Conservation (phyloP, 2,113 vertebrate genomes). For the Steatornis caripensis region DNA sequence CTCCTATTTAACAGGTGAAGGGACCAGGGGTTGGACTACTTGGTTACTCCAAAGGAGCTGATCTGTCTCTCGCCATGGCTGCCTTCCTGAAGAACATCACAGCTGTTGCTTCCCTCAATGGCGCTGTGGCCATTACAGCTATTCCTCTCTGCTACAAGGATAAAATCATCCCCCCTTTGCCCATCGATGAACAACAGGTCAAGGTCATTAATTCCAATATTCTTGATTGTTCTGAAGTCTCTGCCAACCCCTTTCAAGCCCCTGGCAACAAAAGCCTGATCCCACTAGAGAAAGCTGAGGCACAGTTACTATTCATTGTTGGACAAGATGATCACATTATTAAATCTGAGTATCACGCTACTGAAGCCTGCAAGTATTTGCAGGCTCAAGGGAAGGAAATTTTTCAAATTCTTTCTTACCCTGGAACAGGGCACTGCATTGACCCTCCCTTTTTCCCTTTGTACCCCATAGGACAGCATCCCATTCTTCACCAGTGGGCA, state of each 20-base stretch:
- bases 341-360: conserved; percentile 66
- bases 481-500: not conserved
- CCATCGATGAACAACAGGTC: not conserved
- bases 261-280: conserved; percentile 66
- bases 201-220: conserved; percentile 53
- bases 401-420: conserved; percentile 73
- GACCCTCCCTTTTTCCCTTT: conserved; percentile 79
- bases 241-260: conserved; percentile 52
- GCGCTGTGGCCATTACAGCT: conserved; percentile 53
- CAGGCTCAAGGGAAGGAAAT: conserved; percentile 71
- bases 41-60: conserved; percentile 78
- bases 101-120: conserved; percentile 76
- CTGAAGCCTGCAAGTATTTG: conserved; percentile 62
- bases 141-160: conserved; percentile 66
- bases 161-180: conserved; percentile 43
- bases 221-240: conserved; percentile 5
- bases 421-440: conserved; percentile 79
- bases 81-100: conserved; percentile 75
- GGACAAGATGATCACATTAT: conserved; percentile 77
- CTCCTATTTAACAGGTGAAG: conserved; percentile 31
- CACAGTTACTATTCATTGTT: conserved; percentile 74
- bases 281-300: conserved; percentile 75
- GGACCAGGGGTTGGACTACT: conserved; percentile 73
- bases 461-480: conserved; percentile 61
- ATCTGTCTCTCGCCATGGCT: conserved; percentile 77